Evolutionary conservation across 2,888 invertebrate genomes (phyloP).

Genomic region (Blera fallax): DNA sequence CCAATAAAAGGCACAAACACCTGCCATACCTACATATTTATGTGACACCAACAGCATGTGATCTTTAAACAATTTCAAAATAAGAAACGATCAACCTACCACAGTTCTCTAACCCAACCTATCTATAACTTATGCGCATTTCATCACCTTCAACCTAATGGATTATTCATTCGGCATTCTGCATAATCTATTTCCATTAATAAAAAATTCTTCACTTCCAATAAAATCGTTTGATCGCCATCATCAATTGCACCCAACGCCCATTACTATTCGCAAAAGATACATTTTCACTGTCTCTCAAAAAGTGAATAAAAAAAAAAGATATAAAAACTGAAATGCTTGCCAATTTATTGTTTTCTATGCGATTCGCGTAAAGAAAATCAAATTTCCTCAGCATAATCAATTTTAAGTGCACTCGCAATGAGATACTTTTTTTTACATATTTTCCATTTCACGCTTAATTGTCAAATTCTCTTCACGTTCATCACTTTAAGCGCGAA

Average conservation of each 20-base stretch:
- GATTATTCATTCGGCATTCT: constrained; percentile 18
- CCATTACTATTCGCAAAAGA: not conserved
- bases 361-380: not conserved
- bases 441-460: not conserved
- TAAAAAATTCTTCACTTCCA: not conserved
- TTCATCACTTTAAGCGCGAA: constrained; percentile 15
- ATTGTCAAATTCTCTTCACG: constrained; percentile 33
- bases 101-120: not conserved
- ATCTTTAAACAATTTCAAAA: not conserved
- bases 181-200: not conserved
- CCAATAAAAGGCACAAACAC: no score
- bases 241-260: not conserved
- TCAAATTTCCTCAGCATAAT: constrained; percentile 18
- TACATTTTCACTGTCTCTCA: not conserved
- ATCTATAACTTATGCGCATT: not conserved
- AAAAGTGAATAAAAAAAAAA: not conserved
- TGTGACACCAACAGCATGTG: no score
- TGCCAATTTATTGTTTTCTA: not conserved
- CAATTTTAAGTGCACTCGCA: not conserved
- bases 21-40: no score
- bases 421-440: not conserved
- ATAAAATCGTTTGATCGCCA: not conserved
- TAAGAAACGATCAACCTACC: not conserved
- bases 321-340: not conserved
- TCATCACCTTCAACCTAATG: constrained; percentile 2